phyloP scores from a whole-genome alignment of 2,888 invertebrate genomes.

The Tenthredo livida region DNA sequence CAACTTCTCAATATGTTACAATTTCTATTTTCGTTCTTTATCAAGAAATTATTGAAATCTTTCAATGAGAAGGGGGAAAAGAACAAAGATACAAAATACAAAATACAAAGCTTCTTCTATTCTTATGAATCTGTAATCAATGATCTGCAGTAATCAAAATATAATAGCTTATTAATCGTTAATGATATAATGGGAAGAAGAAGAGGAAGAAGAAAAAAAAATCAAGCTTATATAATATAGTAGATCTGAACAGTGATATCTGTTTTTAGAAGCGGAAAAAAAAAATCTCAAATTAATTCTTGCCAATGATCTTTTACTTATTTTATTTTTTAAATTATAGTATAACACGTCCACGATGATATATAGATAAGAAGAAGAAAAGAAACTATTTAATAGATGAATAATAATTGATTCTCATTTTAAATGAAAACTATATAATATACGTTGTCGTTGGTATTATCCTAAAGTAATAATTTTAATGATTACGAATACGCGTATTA shows the following conservation, averaged over 20 bases:
- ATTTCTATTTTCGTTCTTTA: not conserved
- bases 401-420: not conserved
- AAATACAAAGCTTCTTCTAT: not conserved
- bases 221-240: conserved; percentile 5
- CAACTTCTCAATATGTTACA: not conserved
- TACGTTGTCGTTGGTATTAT: not conserved
- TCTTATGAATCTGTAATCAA: not conserved
- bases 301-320: conserved; percentile 61
- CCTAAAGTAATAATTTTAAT: not conserved
- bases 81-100: not conserved
- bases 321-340: conserved; percentile 57
- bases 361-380: not conserved
- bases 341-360: conserved; percentile 60
- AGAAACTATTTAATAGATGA: not conserved
- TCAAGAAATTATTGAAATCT: not conserved
- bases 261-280: conserved; percentile 51
- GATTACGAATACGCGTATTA: not conserved
- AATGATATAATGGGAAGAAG: conserved; percentile 9
- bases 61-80: not conserved
- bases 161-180: conserved; percentile 48
- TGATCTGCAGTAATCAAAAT: not conserved
- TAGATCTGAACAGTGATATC: conserved; percentile 35
- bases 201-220: not conserved
- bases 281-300: conserved; percentile 57
- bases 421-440: not conserved